Evolutionary conservation across 64 coral and sea anemone species (phyloP), one percentile per base, ranked within the genome.

Genomic region (Montipora capricornis): DNA sequence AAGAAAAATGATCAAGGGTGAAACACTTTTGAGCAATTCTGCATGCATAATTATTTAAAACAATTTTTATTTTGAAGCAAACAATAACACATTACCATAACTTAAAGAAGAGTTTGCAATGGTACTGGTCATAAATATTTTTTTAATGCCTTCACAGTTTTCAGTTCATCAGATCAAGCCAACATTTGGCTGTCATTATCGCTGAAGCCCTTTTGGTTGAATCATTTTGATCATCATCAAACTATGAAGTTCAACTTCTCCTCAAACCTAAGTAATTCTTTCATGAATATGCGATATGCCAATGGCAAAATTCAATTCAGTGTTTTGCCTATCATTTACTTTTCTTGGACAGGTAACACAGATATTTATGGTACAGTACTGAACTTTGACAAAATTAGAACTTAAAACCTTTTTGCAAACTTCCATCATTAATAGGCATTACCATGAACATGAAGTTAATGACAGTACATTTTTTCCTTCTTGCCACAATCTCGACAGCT

Each of bases 401-500:
- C 20, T 9, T 71, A 3, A 6, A 49, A 17, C n/a, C 75, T 78
- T 17, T 67, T 52, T 14, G 5, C 14, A 58, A 7, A 26, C 44
- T 49, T 87, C 44, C 58, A 5, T 17, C n/a, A 87, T 73, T 81
- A 20, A 70, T 52, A 90, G 80, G 51, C 53, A 55, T 73, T 95
- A 89, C 73, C 55, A 77, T 61, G 26, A 68, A 95, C 89, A 87
- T 86, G 82, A 49, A 86, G 82, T 86, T 71, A 86, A 73, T 71
- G 64, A 86, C 82, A 86, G 82, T 92, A 95, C 88, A 79, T 67
- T 93, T 83, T 79, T 95, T 95, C 74, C 96, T 80, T 75, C 96
- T 79, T 60, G 70, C 49, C 13, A 95, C 93, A 69, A 98, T 93
- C 57, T 98, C 93, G 58, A 92, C 49, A 44, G 96, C 96, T 86